These are phyloP conservation scores for Sinocyclocheilus maitianheensis DNA, from an alignment of 2,113 vertebrate species.

Conservation along the genomic window DNA sequence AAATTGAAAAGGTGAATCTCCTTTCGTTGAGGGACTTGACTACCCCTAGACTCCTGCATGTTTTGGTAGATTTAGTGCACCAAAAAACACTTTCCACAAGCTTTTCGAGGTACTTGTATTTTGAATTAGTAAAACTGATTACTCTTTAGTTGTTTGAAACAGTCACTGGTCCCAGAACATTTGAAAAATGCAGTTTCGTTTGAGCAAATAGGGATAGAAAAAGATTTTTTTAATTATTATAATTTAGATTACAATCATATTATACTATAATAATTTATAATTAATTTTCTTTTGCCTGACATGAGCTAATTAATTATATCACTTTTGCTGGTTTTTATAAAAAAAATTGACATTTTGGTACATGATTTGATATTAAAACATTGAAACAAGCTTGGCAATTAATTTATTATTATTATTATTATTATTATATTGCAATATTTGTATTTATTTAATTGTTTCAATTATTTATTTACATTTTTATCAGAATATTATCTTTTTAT, in stretches of 20 bases:
- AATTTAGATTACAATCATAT: not conserved
- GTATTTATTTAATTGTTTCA: not conserved
- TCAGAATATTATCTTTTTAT: not conserved
- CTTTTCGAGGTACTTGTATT: not conserved
- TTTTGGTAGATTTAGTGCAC: too few species aligned
- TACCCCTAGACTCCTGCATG: too few species aligned
- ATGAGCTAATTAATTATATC: too few species aligned
- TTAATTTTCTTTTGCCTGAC: not conserved
- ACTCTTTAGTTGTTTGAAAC: not conserved
- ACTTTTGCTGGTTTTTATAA: too few species aligned
- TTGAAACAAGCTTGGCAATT: not conserved
- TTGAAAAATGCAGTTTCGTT: not conserved
- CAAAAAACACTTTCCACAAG: not conserved
- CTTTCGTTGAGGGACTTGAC: not conserved
- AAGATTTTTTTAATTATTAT: not conserved
- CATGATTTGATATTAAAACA: not conserved
- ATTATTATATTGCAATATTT: not conserved
- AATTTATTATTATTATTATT: not conserved
- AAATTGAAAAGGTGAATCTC: not conserved
- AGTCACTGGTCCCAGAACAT: not conserved
- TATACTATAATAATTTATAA: not conserved
- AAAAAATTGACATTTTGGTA: not conserved
- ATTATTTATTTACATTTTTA: not conserved
- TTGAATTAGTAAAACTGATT: not conserved
- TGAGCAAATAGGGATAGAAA: not conserved